These are phyloP conservation scores for Catocala fraxini DNA, from an alignment of 2,888 invertebrate genomes.

Conservation along the genomic window DNA sequence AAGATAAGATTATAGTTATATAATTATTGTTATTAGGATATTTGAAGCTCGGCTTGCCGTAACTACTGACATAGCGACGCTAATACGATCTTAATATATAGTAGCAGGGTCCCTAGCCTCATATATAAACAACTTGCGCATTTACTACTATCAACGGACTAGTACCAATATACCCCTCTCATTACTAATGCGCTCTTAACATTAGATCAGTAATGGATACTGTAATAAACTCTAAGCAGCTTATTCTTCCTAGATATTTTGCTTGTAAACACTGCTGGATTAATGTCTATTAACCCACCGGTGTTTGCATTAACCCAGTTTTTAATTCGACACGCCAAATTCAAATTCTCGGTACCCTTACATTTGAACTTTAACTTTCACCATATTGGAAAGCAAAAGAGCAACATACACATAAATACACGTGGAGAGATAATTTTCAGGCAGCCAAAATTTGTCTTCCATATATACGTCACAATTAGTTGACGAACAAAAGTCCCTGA, in stretches of 20 bases:
- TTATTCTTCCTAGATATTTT: no score
- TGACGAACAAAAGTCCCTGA: constrained; percentile 63
- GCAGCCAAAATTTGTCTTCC: constrained; percentile 60
- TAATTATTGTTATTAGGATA: no score
- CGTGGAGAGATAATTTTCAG: constrained; percentile 58
- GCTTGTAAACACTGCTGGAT: no score
- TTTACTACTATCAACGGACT: no score
- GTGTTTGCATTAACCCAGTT: constrained; percentile 4
- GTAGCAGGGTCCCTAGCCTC: no score
- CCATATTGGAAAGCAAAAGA: constrained; percentile 29
- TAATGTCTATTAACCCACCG: background rate
- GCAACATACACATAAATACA: constrained; percentile 39
- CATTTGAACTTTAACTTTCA: constrained; percentile 31
- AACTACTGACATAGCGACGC: no score
- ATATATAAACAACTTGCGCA: no score
- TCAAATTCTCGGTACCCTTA: constrained; percentile 4
- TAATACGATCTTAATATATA: no score
- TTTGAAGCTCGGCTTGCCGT: no score
- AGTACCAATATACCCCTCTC: no score
- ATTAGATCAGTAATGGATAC: background rate
- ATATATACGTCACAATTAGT: constrained; percentile 64
- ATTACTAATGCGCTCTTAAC: no score
- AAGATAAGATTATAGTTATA: no score
- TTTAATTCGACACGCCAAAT: background rate
- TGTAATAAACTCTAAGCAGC: background rate